These are phyloP conservation scores for Brachycybe producta DNA, from an alignment of 2,888 invertebrate species.

Conservation along the genomic window DNA sequence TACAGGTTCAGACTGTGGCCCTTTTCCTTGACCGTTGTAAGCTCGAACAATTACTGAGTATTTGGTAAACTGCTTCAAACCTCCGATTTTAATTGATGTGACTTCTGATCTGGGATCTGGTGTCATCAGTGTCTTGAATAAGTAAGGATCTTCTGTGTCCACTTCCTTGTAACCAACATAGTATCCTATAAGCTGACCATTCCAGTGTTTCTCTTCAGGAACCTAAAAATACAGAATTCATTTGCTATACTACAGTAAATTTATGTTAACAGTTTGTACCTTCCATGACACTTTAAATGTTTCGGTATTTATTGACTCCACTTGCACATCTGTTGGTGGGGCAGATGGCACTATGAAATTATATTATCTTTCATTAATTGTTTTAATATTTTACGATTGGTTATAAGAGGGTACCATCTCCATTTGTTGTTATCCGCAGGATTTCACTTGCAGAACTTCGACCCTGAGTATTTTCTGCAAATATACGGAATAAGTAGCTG, in stretches of 20 bases:
- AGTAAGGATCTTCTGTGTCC: constrained; percentile 19
- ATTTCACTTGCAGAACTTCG: constrained; percentile 80
- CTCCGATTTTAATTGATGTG: constrained; percentile 19
- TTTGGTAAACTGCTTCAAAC: constrained; percentile 30
- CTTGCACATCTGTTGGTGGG: constrained; percentile 30
- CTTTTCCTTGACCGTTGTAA: constrained; percentile 31
- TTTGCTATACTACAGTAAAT: not conserved
- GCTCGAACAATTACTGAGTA: constrained; percentile 33
- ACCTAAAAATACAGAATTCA: not conserved
- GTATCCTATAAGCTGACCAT: constrained; percentile 21
- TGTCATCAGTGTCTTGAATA: constrained; percentile 21
- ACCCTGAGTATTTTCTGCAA: constrained; percentile 86
- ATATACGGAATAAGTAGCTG: constrained; percentile 80
- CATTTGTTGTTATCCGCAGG: constrained; percentile 86
- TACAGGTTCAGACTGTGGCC: constrained; percentile 31
- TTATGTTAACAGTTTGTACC: constrained; percentile 25
- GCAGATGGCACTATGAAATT: constrained; percentile 30
- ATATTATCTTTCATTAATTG: not conserved
- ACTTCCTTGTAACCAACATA: constrained; percentile 22
- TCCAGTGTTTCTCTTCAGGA: constrained; percentile 4
- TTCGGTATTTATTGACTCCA: constrained; percentile 31
- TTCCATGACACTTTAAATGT: constrained; percentile 33
- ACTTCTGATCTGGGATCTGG: constrained; percentile 16
- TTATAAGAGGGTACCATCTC: constrained; percentile 48
- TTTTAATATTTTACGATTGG: constrained; percentile 41